Base-by-base conservation (phyloP, 2,113 vertebrate genomes). In the Grantiella picta region DNA sequence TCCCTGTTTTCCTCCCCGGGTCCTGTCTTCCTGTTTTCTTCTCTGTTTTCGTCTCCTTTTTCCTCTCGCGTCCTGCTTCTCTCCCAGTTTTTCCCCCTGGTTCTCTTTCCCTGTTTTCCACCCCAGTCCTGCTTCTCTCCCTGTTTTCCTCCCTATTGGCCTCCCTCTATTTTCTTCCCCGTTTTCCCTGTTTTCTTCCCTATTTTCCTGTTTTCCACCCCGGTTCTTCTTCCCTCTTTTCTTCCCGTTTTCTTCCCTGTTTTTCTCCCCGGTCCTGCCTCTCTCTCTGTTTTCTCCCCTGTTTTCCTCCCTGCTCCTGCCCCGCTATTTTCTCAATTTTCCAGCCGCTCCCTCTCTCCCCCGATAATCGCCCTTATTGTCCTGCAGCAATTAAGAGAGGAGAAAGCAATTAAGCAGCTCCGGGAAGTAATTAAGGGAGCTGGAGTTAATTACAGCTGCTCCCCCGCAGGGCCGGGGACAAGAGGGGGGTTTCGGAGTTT, bases 191-290 rank as follows among this genome's bases (percentile, higher is more conserved):
- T 50, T 50, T 27, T 50, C 47, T 15, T 47, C 47, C 47, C 47
- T 22, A 22, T 13, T 49, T 49, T 49, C 47, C 23, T 49, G 4
- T 44, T 44, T 44, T 53, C 27, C 52, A 16, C 28, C 52, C 52
- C 9, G 25, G 50, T 15, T 25, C 24, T 52, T 7, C 50, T 27
- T 52, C 50, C 29, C 50, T 52, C 7, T 49, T 49, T 49, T 24
- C 47, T 24, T 18, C 22, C 47, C 23, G 8, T 15, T 31, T 50
- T 24, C 49, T 14, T 25, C 49, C 49, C 23, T 56, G 7, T 33
- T 33, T 56, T 33, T 20, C 54, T 13, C 8, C 5, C 10, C 0
- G 8, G 1, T 40, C 11, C 5, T 28, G 5, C 11, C 4, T 20
- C 22, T 7, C 25, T n/a, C n/a, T n/a, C n/a, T 2, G 5, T 33